phyloP scores from a whole-genome alignment of 2,797 vertebrate genomes.

The Crossoptilon crossoptilon region DNA sequence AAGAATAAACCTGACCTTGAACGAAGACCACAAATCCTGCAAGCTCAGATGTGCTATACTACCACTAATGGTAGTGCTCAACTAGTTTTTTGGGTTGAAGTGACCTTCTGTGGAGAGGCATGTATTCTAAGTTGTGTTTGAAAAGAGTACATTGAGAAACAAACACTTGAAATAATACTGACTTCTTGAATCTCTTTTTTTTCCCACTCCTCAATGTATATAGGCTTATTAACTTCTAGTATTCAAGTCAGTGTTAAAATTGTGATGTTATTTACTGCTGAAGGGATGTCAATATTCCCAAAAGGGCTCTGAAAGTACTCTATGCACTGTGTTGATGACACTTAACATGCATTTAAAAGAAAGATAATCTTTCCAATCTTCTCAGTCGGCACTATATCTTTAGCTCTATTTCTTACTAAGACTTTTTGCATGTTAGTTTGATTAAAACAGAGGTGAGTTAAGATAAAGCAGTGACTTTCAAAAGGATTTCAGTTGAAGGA shows the following conservation, averaged over 20 bases:
- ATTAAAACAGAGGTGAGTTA: slow-evolving; percentile 38
- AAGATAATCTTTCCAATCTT: slow-evolving; percentile 20
- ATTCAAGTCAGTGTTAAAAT: slow-evolving; percentile 53
- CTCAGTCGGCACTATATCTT: not conserved
- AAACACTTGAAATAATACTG: not conserved
- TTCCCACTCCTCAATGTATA: not conserved
- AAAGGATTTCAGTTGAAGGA: slow-evolving; percentile 43
- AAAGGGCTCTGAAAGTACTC: slow-evolving; percentile 44
- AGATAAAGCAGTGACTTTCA: slow-evolving; percentile 20
- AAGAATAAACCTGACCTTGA: not conserved
- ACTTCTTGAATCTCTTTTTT: not conserved
- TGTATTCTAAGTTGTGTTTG: not conserved
- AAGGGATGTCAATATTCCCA: slow-evolving; percentile 4
- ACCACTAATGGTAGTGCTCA: not conserved
- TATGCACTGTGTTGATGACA: slow-evolving; percentile 32
- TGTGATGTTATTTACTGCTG: slow-evolving; percentile 27
- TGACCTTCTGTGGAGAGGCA: not conserved
- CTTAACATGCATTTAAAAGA: slow-evolving; percentile 26
- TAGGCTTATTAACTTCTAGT: not conserved
- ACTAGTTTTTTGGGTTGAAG: not conserved
- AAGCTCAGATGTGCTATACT: not conserved
- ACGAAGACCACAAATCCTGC: not conserved
- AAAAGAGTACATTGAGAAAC: not conserved
- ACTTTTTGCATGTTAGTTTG: slow-evolving; percentile 23
- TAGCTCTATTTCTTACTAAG: not conserved